These are phyloP conservation scores for Crypturellus undulatus DNA, from an alignment of 2,113 vertebrate genomes.

Conservation along the genomic window DNA sequence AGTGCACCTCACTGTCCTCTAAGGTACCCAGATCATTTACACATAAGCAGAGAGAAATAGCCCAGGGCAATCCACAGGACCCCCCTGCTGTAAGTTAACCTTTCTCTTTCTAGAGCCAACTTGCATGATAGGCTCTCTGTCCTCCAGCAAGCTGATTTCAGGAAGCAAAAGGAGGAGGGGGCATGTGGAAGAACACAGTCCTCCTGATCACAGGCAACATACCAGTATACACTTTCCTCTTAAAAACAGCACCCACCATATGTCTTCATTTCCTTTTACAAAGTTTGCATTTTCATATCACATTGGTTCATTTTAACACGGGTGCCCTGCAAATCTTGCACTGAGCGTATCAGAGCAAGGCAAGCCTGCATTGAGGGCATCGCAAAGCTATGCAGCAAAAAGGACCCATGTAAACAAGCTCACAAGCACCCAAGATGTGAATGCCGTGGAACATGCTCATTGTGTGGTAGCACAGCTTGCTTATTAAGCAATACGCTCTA, in stretches of 20 bases:
- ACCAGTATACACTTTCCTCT: background rate
- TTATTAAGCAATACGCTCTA: background rate
- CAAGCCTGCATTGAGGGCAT: constrained; percentile 32
- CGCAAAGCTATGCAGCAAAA: constrained; percentile 73
- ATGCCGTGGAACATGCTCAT: background rate
- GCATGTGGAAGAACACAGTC: background rate
- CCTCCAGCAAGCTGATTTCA: background rate
- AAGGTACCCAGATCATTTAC: background rate
- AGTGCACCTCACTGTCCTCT: background rate
- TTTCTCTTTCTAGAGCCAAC: background rate
- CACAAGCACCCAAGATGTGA: background rate
- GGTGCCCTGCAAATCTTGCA: constrained; percentile 46
- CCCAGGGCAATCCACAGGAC: background rate
- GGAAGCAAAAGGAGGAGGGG: background rate
- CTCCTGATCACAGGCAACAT: background rate
- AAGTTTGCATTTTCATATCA: background rate
- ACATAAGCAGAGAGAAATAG: background rate
- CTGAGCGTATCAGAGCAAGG: background rate
- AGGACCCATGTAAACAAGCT: constrained; percentile 71
- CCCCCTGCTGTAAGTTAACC: background rate
- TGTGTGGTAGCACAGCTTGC: background rate
- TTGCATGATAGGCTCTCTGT: background rate
- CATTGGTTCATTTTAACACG: background rate
- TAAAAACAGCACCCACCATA: background rate
- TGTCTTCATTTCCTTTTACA: background rate